Evolutionary conservation across 2,888 invertebrate species (phyloP).

Genomic region (Agriopis aurantiaria): DNA sequence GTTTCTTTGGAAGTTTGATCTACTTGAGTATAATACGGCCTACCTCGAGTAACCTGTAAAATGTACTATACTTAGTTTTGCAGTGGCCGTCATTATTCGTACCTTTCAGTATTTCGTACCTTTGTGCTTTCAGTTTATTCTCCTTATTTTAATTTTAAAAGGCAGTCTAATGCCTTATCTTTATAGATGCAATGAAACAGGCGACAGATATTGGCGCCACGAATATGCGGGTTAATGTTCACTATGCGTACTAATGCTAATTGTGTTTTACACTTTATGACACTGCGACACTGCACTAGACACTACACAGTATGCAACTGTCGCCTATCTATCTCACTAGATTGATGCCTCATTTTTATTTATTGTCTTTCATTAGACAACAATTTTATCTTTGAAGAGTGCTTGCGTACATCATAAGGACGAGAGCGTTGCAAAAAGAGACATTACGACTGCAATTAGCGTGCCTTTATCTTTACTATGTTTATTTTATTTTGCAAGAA

Average conservation of each 20-base stretch:
- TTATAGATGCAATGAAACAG: slow-evolving; percentile 62
- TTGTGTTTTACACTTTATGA: slow-evolving; percentile 49
- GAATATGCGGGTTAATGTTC: slow-evolving; percentile 75
- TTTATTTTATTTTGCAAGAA: neutral
- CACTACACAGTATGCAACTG: slow-evolving; percentile 45
- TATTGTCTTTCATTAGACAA: slow-evolving; percentile 7
- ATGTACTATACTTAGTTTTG: no score
- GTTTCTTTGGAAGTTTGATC: no score
- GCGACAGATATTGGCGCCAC: slow-evolving; percentile 70
- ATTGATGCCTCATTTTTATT: slow-evolving; percentile 29
- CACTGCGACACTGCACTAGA: slow-evolving; percentile 33
- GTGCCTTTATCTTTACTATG: slow-evolving; percentile 1
- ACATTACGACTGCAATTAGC: neutral
- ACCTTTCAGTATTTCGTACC: neutral
- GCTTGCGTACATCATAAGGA: slow-evolving; percentile 6
- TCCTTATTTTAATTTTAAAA: neutral
- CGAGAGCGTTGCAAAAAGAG: neutral
- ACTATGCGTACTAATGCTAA: slow-evolving; percentile 50
- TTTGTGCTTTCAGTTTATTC: neutral
- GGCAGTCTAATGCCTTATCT: slow-evolving; percentile 39
- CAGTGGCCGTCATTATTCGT: no score
- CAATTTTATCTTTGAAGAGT: slow-evolving; percentile 6
- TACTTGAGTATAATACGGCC: no score
- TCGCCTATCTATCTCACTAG: slow-evolving; percentile 45
- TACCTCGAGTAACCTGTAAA: no score